A percentile compares a stretch with the other conserved stretches of the same genome.
phyloP scores from a whole-genome alignment of 2,113 vertebrate genomes.

The Anser cygnoides region DNA sequence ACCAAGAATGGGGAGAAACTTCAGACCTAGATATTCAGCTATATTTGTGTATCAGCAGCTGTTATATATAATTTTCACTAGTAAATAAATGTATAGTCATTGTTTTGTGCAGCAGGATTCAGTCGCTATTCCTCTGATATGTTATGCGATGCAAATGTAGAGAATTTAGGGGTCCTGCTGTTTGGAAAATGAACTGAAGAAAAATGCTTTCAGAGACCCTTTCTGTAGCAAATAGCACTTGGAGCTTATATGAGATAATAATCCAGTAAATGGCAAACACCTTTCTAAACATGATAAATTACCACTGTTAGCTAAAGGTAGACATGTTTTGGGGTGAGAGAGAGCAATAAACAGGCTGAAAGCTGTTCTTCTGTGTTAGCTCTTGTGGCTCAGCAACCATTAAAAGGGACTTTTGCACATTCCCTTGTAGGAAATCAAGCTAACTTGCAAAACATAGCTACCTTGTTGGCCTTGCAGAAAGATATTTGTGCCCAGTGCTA shows the following conservation, averaged over 20 bases:
- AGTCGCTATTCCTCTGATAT: background rate
- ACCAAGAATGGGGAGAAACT: background rate
- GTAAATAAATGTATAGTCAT: background rate
- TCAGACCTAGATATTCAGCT: background rate
- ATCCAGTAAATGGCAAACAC: background rate
- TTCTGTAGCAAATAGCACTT: background rate
- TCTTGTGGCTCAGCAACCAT: background rate
- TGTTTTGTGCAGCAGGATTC: background rate
- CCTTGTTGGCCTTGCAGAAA: background rate
- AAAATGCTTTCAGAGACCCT: background rate
- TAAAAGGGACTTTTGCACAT: background rate
- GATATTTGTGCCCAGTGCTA: background rate
- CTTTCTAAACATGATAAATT: background rate
- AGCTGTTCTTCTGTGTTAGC: background rate
- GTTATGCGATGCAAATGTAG: background rate
- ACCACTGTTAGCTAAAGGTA: background rate
- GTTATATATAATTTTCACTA: background rate
- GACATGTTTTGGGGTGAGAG: background rate
- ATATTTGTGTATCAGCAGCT: background rate
- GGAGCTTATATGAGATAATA: background rate
- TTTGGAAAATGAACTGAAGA: background rate
- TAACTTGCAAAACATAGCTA: background rate
- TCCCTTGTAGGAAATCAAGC: background rate
- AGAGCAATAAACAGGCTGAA: background rate
- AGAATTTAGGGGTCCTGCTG: background rate